These are phyloP conservation scores for Sacculina carcini DNA, from an alignment of 2,888 invertebrate genomes.

Conservation along the genomic window DNA sequence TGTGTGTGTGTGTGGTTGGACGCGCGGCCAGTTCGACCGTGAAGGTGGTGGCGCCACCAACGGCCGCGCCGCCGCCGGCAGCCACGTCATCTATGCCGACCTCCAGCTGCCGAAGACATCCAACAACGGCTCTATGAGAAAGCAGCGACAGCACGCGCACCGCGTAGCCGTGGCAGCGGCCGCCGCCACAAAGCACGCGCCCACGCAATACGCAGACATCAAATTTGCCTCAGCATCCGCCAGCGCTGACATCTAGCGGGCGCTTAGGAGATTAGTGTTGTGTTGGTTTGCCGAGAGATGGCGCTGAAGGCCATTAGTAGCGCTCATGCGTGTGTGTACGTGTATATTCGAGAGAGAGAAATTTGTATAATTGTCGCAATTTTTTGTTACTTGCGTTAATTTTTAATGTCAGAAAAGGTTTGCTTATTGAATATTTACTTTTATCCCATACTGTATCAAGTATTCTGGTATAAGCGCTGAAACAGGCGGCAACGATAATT, in stretches of 20 bases:
- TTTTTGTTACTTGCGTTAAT: background rate
- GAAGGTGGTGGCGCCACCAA: too few species aligned
- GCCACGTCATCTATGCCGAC: constrained; percentile 20
- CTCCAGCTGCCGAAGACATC: constrained; percentile 19
- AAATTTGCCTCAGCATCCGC: background rate
- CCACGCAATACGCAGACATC: background rate
- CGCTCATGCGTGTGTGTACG: too few species aligned
- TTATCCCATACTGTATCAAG: too few species aligned
- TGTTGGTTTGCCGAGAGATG: too few species aligned
- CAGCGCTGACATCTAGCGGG: background rate
- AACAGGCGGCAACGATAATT: too few species aligned
- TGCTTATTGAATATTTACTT: background rate
- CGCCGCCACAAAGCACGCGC: background rate
- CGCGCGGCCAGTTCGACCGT: too few species aligned
- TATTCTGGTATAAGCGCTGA: too few species aligned
- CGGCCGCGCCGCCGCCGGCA: too few species aligned
- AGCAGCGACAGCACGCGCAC: background rate
- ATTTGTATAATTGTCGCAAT: background rate
- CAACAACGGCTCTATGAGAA: constrained; percentile 18
- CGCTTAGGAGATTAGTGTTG: too few species aligned
- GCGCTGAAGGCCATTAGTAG: too few species aligned
- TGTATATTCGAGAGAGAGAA: background rate
- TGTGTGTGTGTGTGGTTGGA: too few species aligned
- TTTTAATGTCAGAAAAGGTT: background rate
- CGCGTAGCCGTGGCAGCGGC: background rate